These are phyloP conservation scores for Eolophus roseicapilla DNA, from an alignment of 2,113 vertebrate species.

Conservation along the genomic window DNA sequence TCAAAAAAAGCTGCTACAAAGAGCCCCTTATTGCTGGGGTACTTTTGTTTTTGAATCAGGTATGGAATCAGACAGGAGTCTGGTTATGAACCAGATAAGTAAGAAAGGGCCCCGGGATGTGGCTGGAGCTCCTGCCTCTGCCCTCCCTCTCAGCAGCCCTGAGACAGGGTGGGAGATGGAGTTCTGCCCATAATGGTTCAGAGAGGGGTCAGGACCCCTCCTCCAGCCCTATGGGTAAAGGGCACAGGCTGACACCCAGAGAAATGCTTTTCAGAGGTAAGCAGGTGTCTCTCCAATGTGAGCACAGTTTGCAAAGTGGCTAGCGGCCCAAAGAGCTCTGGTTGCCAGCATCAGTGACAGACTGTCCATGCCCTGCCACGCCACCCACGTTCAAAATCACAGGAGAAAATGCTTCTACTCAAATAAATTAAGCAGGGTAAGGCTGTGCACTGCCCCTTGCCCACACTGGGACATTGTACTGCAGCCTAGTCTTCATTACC, in stretches of 20 bases:
- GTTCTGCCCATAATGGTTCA: neutral
- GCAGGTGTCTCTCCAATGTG: neutral
- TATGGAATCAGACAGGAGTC: too few relatives aligned
- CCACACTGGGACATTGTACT: neutral
- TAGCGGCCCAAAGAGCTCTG: neutral
- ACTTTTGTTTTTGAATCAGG: neutral
- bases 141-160: neutral
- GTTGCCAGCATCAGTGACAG: neutral
- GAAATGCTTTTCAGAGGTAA: neutral
- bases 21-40: neutral
- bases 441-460: neutral
- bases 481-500: too few relatives aligned
- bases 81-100: too few relatives aligned
- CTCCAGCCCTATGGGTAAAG: neutral
- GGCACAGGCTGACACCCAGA: neutral
- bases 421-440: neutral
- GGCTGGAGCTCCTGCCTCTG: neutral
- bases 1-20: neutral
- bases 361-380: neutral
- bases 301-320: neutral
- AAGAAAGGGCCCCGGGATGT: rapidly evolving
- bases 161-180: too few relatives aligned
- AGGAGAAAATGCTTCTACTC: neutral
- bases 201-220: neutral
- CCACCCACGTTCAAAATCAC: neutral